Base-by-base conservation (phyloP, 2,113 vertebrate species). In the Ahaetulla prasina region DNA sequence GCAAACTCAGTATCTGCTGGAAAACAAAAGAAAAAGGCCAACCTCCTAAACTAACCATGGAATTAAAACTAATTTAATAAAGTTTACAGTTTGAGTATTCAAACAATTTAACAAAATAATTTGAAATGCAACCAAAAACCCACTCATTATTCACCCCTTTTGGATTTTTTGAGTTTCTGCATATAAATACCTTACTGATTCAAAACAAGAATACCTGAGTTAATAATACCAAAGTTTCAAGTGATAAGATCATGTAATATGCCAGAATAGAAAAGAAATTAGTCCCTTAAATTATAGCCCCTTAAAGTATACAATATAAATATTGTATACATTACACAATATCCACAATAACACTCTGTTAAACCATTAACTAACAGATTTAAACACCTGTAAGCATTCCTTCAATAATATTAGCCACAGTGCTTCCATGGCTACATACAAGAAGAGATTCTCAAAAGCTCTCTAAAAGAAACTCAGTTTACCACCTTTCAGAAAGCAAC, bases 1-100 rank as follows among this genome's bases (percentile, higher is more conserved):
- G 93, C 22, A 22, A 93, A 23, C 95, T 95, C 96, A 84, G 39
- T 94, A 89, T 68, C 43, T 93, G 14, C 54, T 74, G 60, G 47
- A 89, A 2, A 94, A 74, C 11, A 91, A 23, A 9, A 90, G 85
- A 25, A 85, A 80, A 39, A 0, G 49, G 52, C 57, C 25, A 80
- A 43, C 74, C 35, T 18, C 14, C 63, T 74, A 74, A 35, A 35
- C 30, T 12, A 68, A 68, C 2, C 49, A 92, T 20, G n/a, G 85
- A 47, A 49, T 89, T 30, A n/a, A 49, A 52, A 50, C 0, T 47
- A 60, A 94, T 94, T 91, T 94, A 94, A 0, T 0, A 45, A 91
- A 27, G 27, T 86, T 86, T 50, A 87, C 27, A 87, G 12, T 49
- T 18, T 50, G 74, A 39, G 3, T 39, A 43, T 80, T 39, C 35